These are phyloP conservation scores for Cyclophora albipunctata DNA, from an alignment of 2,888 invertebrate genomes.

Conservation along the genomic window DNA sequence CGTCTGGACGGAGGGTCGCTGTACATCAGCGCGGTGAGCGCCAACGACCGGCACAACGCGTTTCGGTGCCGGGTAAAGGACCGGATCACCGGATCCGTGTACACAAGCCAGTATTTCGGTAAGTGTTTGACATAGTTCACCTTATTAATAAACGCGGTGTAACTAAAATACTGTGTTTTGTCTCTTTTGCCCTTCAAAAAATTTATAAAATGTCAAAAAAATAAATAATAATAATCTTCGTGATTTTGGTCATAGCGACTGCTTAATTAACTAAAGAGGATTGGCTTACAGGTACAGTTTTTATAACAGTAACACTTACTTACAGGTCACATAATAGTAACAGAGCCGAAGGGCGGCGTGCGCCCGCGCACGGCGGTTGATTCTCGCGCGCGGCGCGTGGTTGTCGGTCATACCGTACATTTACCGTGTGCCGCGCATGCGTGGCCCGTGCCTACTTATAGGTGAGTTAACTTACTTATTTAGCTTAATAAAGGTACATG, in stretches of 20 bases:
- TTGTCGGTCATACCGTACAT: constrained; percentile 82
- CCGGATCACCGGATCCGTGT: constrained; percentile 82
- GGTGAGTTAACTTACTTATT: constrained; percentile 57
- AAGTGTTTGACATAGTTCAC: constrained; percentile 41
- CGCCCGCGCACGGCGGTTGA: constrained; percentile 84
- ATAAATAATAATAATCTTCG: too few relatives aligned
- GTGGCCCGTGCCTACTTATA: constrained; percentile 86
- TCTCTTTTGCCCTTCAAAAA: constrained; percentile 22
- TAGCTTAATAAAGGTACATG: neutral
- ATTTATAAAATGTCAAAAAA: neutral
- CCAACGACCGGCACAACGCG: constrained; percentile 84
- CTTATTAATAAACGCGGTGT: too few relatives aligned
- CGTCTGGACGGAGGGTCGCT: constrained; percentile 88
- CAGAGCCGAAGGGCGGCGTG: constrained; percentile 84
- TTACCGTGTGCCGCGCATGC: constrained; percentile 88
- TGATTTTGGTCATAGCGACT: too few relatives aligned
- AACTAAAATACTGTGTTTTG: too few relatives aligned
- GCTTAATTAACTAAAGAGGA: too few relatives aligned
- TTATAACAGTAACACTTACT: too few relatives aligned
- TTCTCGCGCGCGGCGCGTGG: constrained; percentile 80
- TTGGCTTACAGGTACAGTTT: too few relatives aligned
- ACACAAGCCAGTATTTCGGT: constrained; percentile 82
- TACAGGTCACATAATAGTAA: constrained; percentile 79
- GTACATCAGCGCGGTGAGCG: constrained; percentile 86
- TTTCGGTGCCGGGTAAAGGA: constrained; percentile 90